Percentiles rank a stretch among this genome's conserved stretches.
These are phyloP conservation scores for Xestia sexstrigata DNA, from an alignment of 2,888 invertebrate genomes.

Conservation along the genomic window DNA sequence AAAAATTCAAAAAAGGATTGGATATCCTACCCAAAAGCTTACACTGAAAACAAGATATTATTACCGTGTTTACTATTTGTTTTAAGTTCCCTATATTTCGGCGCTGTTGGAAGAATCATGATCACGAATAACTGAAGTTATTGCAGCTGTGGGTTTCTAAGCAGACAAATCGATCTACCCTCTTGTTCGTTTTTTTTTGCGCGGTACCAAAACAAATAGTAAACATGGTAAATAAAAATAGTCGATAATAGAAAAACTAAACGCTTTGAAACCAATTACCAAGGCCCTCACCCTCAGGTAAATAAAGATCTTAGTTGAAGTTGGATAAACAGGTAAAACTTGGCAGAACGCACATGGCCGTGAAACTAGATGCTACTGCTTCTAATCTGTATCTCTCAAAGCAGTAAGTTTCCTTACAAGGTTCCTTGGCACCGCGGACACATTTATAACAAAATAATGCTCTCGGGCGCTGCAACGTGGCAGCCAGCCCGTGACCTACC, in stretches of 20 bases:
- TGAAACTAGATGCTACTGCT: not conserved
- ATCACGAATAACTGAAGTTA: no score
- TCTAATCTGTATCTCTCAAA: constrained; percentile 14
- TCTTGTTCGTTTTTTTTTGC: no score
- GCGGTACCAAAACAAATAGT: no score
- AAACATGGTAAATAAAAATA: no score
- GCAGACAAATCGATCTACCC: no score
- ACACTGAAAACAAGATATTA: no score
- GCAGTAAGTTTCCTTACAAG: constrained; percentile 28
- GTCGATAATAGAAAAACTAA: not conserved
- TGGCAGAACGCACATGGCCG: not conserved
- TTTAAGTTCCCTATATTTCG: no score
- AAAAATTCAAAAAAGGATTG: no score
- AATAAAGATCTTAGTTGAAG: not conserved
- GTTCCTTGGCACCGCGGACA: constrained; percentile 47
- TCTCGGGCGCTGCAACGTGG: constrained; percentile 26
- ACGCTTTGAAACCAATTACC: not conserved
- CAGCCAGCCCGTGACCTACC: constrained; percentile 59
- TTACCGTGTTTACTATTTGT: no score
- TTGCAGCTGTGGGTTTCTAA: no score
- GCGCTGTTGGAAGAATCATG: no score
- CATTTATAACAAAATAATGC: constrained; percentile 50
- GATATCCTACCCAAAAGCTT: no score
- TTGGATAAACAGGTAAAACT: constrained; percentile 1
- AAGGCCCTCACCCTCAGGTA: not conserved